These are phyloP conservation scores for Leptarthrus brevirostris DNA, from an alignment of 2,888 invertebrate genomes.

Conservation along the genomic window DNA sequence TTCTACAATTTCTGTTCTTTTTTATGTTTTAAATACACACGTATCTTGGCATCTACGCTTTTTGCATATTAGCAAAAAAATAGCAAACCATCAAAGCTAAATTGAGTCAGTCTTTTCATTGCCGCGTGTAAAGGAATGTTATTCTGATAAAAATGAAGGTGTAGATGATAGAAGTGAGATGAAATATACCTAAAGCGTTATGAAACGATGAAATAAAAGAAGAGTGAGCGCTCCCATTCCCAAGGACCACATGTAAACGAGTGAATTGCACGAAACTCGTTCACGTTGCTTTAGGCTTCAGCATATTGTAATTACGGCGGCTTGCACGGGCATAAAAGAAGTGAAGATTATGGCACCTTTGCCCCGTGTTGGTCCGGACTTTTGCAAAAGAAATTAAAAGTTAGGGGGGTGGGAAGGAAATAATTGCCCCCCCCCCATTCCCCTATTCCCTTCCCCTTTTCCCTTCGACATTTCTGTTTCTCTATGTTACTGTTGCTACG, in stretches of 20 bases:
- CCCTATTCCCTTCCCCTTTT: too few species aligned
- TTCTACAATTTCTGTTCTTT: too few species aligned
- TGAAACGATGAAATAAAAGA: background rate
- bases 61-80: background rate
- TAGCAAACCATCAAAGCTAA: too few species aligned
- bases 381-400: background rate
- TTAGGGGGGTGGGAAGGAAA: too few species aligned
- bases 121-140: background rate
- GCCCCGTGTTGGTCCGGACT: background rate
- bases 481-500: too few species aligned
- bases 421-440: too few species aligned
- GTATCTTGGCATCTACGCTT: background rate
- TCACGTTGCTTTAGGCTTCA: background rate
- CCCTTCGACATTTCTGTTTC: too few species aligned
- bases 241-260: slow-evolving; percentile 1
- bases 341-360: background rate
- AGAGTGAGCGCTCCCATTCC: background rate
- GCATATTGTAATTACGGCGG: background rate
- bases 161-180: background rate
- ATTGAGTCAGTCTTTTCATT: background rate
- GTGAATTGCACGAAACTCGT: slow-evolving; percentile 12
- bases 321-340: background rate
- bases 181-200: too few species aligned
- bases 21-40: background rate
- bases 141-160: background rate